Base-by-base conservation (phyloP, 53 echinoderm and acorn worm species). In the Paracentrotus lividus region DNA sequence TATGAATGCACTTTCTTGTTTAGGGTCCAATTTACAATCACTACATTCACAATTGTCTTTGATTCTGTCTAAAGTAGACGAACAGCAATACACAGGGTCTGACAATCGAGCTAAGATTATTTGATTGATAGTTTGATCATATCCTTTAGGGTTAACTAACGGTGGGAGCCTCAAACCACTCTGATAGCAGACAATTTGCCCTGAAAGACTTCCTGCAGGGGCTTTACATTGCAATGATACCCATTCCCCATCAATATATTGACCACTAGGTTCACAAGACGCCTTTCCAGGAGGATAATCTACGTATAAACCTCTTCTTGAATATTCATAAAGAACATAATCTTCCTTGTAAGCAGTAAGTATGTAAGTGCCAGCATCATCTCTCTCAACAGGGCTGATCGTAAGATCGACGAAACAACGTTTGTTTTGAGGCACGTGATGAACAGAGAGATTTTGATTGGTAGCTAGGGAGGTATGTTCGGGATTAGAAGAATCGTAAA, bases 301-400 rank as follows among this genome's bases (percentile, higher is more conserved):
- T 3, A 76, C 76, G 5, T 40, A 31, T 15, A 76, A 21, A 5
- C 38, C 42, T 26, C 26, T 76, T 20, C 76, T 38, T 7, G 76
- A 31, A 31, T 76, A 76, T 5, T 76, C 76, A 38, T 26, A 31
- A 2, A 76, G 42, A 26, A 76, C 18, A 2, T 32, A 0, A 18
- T 42, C 76, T 20, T 76, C 40, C 42, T 76, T 76, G 40, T 76
- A 76, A 0, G 76, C 76, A 20, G 76, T 76, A 76, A 76, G 76
- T 15, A 40, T 38, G 18, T 38, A 76, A 20, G 76, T 76, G 1
- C 76, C 76, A 40, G 26, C 40, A 42, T 76, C 42, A 76, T 42
- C 42, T 40, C 76, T 12, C 15, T 18, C 4, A 15, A 21, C 40
- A 27, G 76, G 76, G 4, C 18, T 76, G 20, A 76, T 76, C 2